Conservation (phyloP, 2,888 invertebrate species). For the Spilarctia lutea region DNA sequence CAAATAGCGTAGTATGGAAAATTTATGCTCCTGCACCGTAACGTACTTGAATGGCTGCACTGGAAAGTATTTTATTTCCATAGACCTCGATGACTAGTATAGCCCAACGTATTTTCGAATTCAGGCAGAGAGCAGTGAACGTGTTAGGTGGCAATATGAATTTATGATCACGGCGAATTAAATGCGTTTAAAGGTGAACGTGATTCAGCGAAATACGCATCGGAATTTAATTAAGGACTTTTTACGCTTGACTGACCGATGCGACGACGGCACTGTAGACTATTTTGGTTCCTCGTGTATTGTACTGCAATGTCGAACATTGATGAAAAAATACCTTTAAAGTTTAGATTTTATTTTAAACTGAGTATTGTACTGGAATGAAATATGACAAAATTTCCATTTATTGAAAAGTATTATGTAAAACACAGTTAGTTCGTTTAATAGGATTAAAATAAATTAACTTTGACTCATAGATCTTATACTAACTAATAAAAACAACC, state of each 20-base stretch:
- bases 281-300: slow-evolving; percentile 26
- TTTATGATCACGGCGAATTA: slow-evolving; percentile 80
- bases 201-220: slow-evolving; percentile 69
- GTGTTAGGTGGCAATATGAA: slow-evolving; percentile 81
- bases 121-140: slow-evolving; percentile 69
- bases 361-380: neutral
- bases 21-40: slow-evolving; percentile 83
- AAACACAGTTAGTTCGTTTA: too few relatives aligned
- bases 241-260: slow-evolving; percentile 63
- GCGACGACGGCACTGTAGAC: slow-evolving; percentile 24
- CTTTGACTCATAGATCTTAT: neutral
- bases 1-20: slow-evolving; percentile 81
- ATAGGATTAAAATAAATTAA: neutral
- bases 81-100: slow-evolving; percentile 69
- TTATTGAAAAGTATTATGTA: too few relatives aligned
- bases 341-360: neutral
- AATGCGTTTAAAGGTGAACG: slow-evolving; percentile 75
- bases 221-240: slow-evolving; percentile 75
- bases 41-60: slow-evolving; percentile 84
- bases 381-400: too few relatives aligned
- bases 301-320: slow-evolving; percentile 25
- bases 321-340: slow-evolving; percentile 8
- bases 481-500: neutral
- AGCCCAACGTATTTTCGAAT: slow-evolving; percentile 73
- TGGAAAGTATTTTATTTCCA: slow-evolving; percentile 84